Evolutionary conservation across 2,113 vertebrate genomes (phyloP).

Genomic region (Acinonyx jubatus): DNA sequence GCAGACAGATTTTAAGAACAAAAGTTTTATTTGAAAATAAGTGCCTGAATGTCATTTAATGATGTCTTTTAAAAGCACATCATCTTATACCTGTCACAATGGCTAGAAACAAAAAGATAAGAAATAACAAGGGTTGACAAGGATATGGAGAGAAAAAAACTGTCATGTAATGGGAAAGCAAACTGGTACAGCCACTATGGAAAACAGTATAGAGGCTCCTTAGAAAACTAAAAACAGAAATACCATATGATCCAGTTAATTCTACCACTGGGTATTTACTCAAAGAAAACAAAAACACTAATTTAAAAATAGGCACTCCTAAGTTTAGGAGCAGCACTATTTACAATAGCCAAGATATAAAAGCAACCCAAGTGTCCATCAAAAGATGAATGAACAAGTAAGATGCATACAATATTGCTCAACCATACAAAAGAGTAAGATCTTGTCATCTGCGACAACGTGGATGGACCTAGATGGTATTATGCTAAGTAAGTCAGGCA

Average conservation of each 20-base stretch:
- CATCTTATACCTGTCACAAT: neutral
- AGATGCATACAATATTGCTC: neutral
- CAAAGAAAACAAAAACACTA: neutral
- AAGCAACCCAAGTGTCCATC: neutral
- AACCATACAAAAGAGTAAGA: neutral
- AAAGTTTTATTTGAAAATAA: constrained; percentile 33
- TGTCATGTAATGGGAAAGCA: neutral
- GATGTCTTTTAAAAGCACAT: neutral
- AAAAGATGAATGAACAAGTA: neutral
- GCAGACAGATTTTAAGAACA: neutral
- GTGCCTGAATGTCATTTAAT: neutral
- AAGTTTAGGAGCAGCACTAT: neutral
- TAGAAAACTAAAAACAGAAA: neutral
- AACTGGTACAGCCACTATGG: neutral
- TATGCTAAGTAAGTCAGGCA: neutral
- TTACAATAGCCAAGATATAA: neutral
- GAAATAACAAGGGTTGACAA: neutral
- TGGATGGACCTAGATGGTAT: neutral
- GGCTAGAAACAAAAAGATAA: neutral
- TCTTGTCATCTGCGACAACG: neutral
- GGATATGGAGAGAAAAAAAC: neutral
- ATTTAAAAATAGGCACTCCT: neutral
- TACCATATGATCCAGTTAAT: neutral
- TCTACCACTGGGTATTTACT: neutral
- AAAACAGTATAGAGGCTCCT: neutral